Conservation (phyloP, 1,140 invertebrate genomes). For the Cyrtorhinus lividipennis region DNA sequence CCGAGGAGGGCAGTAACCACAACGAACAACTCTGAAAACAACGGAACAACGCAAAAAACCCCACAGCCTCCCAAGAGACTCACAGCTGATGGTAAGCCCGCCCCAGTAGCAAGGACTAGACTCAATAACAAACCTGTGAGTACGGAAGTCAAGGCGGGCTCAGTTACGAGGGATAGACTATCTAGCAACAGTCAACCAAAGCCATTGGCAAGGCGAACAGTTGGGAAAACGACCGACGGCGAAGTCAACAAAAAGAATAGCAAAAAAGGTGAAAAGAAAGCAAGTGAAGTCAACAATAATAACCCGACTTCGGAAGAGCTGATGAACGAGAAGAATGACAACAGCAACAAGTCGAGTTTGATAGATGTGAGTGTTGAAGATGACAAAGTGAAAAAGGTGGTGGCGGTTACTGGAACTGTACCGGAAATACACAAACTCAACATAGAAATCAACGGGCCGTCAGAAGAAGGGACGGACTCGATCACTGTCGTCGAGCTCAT, state of each 20-base stretch:
- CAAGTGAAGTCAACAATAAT: not conserved
- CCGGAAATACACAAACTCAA: slow-evolving; percentile 3
- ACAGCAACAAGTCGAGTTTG: not conserved
- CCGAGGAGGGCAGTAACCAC: not conserved
- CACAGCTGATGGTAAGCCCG: slow-evolving; percentile 3
- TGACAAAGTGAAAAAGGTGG: not conserved
- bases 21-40: not conserved
- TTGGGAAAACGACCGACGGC: not conserved
- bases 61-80: slow-evolving; percentile 11
- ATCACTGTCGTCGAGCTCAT: slow-evolving; percentile 1
- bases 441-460: not conserved
- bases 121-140: slow-evolving; percentile 9
- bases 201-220: not conserved
- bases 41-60: not conserved
- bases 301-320: not conserved
- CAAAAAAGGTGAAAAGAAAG: not conserved
- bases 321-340: not conserved
- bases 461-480: not conserved
- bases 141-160: slow-evolving; percentile 11
- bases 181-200: not conserved
- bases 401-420: not conserved
- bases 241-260: not conserved
- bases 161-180: not conserved
- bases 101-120: slow-evolving; percentile 7
- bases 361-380: not conserved